Evolutionary conservation across 2,888 invertebrate genomes (phyloP).

Genomic region (Drosophila neotestacea): DNA sequence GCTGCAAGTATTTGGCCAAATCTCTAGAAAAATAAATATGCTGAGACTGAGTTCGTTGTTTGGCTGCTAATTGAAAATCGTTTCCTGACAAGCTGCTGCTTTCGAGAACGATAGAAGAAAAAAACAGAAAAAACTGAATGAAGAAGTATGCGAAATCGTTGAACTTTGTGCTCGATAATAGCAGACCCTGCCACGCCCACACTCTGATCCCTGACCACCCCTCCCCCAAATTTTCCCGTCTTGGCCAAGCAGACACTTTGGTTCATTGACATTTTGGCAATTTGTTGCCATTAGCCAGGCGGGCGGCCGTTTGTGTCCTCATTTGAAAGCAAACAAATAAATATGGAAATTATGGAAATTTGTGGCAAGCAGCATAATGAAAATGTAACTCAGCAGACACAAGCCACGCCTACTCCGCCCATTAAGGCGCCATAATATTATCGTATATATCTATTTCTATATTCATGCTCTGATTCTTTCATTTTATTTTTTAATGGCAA

Average conservation of each 20-base stretch:
- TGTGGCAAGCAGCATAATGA: conserved; percentile 66
- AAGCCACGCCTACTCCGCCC: not conserved
- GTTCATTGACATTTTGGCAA: conserved; percentile 76
- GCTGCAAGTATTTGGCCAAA: conserved; percentile 50
- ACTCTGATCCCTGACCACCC: not conserved
- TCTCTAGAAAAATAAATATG: conserved; percentile 53
- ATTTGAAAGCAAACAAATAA: conserved; percentile 69
- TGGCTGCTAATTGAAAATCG: conserved; percentile 65
- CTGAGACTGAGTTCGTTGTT: conserved; percentile 32
- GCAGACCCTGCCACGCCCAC: conserved; percentile 13
- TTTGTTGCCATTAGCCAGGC: conserved; percentile 72
- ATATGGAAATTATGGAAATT: conserved; percentile 64
- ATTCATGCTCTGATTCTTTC: not conserved
- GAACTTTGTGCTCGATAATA: conserved; percentile 74
- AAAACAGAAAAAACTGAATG: not conserved
- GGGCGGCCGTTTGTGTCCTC: conserved; percentile 64
- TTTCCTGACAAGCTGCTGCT: conserved; percentile 52
- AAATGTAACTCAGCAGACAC: conserved; percentile 60
- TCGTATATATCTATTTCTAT: not conserved
- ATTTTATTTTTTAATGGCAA: conserved; percentile 45
- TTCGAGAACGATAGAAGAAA: not conserved
- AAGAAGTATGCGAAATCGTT: conserved; percentile 44
- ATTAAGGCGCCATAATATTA: conserved; percentile 31
- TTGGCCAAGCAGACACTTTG: conserved; percentile 64
- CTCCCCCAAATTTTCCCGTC: too few species aligned